Evolutionary conservation across 1,140 invertebrate genomes (phyloP), one percentile per base, ranked within the genome.

Genomic region (Drosophila eugracilis): DNA sequence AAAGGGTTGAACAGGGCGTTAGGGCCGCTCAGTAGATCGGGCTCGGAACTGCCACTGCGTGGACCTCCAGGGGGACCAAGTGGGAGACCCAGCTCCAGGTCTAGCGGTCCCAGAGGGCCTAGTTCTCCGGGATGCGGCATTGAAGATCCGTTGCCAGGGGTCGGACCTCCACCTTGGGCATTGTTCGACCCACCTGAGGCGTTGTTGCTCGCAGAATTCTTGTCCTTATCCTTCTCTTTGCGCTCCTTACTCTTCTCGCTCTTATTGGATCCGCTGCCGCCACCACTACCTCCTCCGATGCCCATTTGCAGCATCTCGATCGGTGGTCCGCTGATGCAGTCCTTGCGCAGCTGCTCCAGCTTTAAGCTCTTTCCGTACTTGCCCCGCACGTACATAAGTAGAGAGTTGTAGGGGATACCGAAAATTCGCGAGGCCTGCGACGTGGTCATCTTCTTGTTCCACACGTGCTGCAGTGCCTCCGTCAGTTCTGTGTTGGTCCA

Each of bases 401-500:
- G 92, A 17, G 96, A 97, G 91, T 98, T 98, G 93, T 98, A 97
- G 1, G 97, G 97, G 47, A 97, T 98, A 5, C 96, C 96, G 90
- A 97, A 97, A 77, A 97, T 96, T 39, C 96, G 92, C 12, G 96
- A 97, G 1, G 97, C 97, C 91, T 97, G 97, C 65, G 96, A 97
- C 1, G 97, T 97, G n/a, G 97, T 97, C 96, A 97, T 97, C 86
- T 97, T 97, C 85, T 97, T 97, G 91, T 97, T 97, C 97, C 97
- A 97, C 1, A 97, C 96, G 90, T 97, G 96, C 78, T 97, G 96
- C 12, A 97, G 92, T 0, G 96, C 96, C 91, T 97, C 95, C 10
- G 96, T 97, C 9, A 97, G 93, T 83, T 97, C 97, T 0, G 95
- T 95, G 92, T 97, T 97, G 14, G 96, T 97, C 97, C 97, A 97